Conservation (phyloP, 2,888 invertebrate species). For the Saturnia japonica region DNA sequence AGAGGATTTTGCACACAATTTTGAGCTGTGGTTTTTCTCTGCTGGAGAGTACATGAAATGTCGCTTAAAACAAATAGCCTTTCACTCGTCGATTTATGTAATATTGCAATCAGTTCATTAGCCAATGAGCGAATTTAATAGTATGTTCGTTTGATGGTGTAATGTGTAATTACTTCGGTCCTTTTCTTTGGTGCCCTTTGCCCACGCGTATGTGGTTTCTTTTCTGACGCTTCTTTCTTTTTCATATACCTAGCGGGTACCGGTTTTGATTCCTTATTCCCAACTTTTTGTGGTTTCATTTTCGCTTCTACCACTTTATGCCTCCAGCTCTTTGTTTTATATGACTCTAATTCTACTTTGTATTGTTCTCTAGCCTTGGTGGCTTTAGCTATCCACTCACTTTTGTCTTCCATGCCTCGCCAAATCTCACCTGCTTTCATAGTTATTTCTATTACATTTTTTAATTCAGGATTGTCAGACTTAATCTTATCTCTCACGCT, state of each 20-base stretch:
- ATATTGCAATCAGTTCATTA: too few relatives aligned
- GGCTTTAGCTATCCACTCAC: constrained; percentile 93
- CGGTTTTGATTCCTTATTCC: constrained; percentile 52
- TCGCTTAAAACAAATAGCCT: too few relatives aligned
- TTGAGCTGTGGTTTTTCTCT: too few relatives aligned
- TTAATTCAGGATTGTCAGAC: constrained; percentile 90
- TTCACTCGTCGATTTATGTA: too few relatives aligned
- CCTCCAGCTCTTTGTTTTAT: constrained; percentile 85
- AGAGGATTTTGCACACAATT: too few relatives aligned
- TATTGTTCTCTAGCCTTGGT: constrained; percentile 92
- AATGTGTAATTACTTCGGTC: too few relatives aligned
- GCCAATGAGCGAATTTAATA: too few relatives aligned
- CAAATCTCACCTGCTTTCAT: constrained; percentile 96
- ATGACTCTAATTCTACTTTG: constrained; percentile 90
- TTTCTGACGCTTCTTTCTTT: constrained; percentile 72
- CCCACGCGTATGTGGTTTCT: too few relatives aligned
- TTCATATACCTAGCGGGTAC: constrained; percentile 43
- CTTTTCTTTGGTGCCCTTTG: too few relatives aligned
- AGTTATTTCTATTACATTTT: constrained; percentile 93
- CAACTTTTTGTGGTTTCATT: constrained; percentile 72
- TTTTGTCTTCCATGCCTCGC: constrained; percentile 91
- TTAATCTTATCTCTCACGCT: constrained; percentile 91
- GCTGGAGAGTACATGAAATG: too few relatives aligned
- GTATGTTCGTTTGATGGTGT: too few relatives aligned
- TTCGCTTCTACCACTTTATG: constrained; percentile 70